phyloP scores from a whole-genome alignment of 2,113 vertebrate species.

The Chloropsis cyanopogon region DNA sequence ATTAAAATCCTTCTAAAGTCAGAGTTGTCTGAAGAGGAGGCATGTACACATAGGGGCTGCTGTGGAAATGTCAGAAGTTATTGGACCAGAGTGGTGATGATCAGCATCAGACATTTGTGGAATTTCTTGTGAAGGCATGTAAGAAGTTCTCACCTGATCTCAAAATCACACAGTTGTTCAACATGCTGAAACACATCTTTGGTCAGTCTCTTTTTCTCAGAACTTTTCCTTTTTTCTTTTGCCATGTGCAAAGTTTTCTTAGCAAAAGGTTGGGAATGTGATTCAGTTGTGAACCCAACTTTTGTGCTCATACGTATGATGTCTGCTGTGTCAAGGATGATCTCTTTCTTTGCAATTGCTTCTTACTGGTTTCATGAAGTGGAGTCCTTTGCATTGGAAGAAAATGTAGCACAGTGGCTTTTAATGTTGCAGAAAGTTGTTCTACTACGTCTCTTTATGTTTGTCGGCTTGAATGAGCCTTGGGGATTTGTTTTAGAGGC shows the following conservation, averaged over 20 bases:
- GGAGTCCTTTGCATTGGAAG: not conserved
- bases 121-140: not conserved
- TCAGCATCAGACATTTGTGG: not conserved
- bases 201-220: not conserved
- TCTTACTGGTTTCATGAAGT: not conserved
- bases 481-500: not conserved
- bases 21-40: not conserved
- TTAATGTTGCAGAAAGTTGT: not conserved
- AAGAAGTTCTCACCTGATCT: not conserved
- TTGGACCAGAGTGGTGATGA: not conserved
- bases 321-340: not conserved
- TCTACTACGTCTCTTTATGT: not conserved
- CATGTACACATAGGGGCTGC: not conserved
- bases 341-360: not conserved
- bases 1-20: not conserved
- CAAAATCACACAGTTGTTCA: not conserved
- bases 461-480: not conserved
- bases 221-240: not conserved
- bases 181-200: not conserved
- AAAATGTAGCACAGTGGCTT: not conserved
- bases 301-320: fast-evolving
- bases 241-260: not conserved
- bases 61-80: not conserved
- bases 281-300: not conserved
- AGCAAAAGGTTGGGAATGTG: not conserved